Base-by-base conservation (phyloP, 1,140 invertebrate genomes). In the Apis dorsata region DNA sequence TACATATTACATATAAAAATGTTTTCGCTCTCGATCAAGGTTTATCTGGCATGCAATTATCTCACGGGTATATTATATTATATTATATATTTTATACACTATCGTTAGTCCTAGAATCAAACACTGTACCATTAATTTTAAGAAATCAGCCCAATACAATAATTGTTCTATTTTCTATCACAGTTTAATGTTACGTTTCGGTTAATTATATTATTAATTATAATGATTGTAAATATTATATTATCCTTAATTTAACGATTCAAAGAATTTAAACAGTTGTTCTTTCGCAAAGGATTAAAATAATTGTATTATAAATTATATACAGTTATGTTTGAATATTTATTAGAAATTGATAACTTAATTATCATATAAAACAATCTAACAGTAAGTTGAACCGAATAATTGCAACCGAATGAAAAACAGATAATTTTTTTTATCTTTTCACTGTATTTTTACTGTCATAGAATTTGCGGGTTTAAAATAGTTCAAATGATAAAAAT, bases 191-290 rank as follows among this genome's bases (percentile, higher is more conserved):
- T 21, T 81, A 63, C 28, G 51, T 79, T 49, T 71, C 78, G 57
- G 19, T 71, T 44, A 71, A 79, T 71, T 72, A 21, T 80, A 80
- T 81, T 24, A 71, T 76, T 76, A 59, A 81, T 81, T 68, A 34
- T 81, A 76, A 44, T 49, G 63, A 65, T 63, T 81, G 80, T 81
- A 81, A 81, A 76, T 81, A 81, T 69, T 76, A 68, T 28, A 60
- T 53, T 69, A n/a, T 69, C n/a, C 60, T 81, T 59, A 60, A 65
- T 81, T 81, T 66, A 76, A 75, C 44, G 11, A 49, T 24, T 57
- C 51, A 13, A 57, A 10, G 7, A 44, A 24, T 51, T 21, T 44
- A 51, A 21, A 80, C 51, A 9, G 4, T 81, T 81, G 49, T 76
- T 63, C 19, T 53, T 57, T 57, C 24, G 71, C 63, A 53, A 69